phyloP scores from a whole-genome alignment of 2,113 vertebrate species.

The Ammospiza caudacuta region DNA sequence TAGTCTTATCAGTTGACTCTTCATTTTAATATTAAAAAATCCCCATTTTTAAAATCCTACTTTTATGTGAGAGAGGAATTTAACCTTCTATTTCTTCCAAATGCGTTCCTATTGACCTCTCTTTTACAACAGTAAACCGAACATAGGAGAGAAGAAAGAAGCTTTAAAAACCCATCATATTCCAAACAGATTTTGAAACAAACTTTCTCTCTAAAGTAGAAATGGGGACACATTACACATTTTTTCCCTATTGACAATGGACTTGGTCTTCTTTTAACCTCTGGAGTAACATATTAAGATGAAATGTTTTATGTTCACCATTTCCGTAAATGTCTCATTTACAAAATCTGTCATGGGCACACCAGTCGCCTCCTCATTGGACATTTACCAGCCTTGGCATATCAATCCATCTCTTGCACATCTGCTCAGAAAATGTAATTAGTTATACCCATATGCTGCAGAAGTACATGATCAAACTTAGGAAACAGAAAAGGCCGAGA shows the following conservation, averaged over 20 bases:
- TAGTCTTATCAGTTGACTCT: background rate
- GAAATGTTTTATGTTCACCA: background rate
- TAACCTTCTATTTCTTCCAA: background rate
- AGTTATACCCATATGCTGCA: conserved; percentile 57
- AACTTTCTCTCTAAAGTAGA: background rate
- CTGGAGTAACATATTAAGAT: background rate
- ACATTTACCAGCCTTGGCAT: conserved; percentile 57
- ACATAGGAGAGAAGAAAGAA: background rate
- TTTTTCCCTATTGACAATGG: background rate
- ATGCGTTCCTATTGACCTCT: background rate
- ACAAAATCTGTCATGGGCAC: conserved; percentile 49
- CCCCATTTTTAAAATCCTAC: background rate
- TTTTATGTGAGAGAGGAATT: background rate
- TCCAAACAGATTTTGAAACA: background rate
- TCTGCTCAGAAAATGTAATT: conserved; percentile 60
- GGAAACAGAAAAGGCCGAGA: conserved; percentile 17
- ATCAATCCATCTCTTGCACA: conserved; percentile 60
- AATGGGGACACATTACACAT: background rate
- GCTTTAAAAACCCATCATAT: background rate
- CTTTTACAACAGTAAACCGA: background rate
- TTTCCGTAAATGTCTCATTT: conserved; percentile 40
- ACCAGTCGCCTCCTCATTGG: conserved; percentile 40
- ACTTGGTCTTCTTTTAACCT: conserved; percentile 13
- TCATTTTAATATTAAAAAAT: background rate
- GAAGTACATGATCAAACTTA: conserved; percentile 32